Percentiles rank a stretch among this genome's conserved stretches.
Evolutionary conservation across 92 coral and sea anemone genomes (phyloP).

Genomic region (Siderastrea siderea): DNA sequence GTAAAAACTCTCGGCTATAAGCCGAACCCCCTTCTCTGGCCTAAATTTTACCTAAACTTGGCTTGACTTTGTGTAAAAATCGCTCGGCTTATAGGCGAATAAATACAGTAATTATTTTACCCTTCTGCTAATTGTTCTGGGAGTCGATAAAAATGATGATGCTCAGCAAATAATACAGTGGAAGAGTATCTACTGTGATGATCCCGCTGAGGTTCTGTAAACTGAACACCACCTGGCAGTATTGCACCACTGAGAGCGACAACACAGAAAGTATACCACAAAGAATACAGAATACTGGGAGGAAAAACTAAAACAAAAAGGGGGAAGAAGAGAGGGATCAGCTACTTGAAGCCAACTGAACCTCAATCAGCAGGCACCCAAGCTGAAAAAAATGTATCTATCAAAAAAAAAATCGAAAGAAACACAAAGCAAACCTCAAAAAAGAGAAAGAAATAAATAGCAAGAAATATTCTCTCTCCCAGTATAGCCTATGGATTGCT

Average conservation of each 20-base stretch:
- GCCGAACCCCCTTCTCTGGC: too few species aligned
- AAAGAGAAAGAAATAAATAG: too few species aligned
- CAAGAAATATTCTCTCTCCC: too few species aligned
- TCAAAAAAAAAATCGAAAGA: too few species aligned
- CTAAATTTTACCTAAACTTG: too few species aligned
- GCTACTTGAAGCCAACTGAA: conserved; percentile 3
- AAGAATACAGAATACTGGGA: conserved; percentile 5
- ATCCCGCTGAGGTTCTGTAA: conserved; percentile 25
- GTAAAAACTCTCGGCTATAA: too few species aligned
- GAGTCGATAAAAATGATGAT: conserved; percentile 33
- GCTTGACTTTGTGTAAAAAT: too few species aligned
- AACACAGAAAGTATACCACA: conserved; percentile 21
- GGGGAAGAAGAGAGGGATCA: not conserved
- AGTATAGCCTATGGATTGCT: too few species aligned
- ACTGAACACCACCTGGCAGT: conserved; percentile 15
- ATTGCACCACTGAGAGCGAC: not conserved
- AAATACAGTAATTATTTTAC: not conserved
- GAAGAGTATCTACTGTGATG: conserved; percentile 12
- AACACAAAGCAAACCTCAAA: too few species aligned
- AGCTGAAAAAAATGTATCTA: too few species aligned
- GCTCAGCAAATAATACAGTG: conserved; percentile 4
- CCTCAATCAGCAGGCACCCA: too few species aligned
- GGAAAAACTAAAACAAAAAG: not conserved
- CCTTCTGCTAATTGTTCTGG: not conserved
- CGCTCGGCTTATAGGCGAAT: too few species aligned